Evolutionary conservation across 1,140 invertebrate genomes (phyloP).

Genomic region (Eupristina koningsbergeri): DNA sequence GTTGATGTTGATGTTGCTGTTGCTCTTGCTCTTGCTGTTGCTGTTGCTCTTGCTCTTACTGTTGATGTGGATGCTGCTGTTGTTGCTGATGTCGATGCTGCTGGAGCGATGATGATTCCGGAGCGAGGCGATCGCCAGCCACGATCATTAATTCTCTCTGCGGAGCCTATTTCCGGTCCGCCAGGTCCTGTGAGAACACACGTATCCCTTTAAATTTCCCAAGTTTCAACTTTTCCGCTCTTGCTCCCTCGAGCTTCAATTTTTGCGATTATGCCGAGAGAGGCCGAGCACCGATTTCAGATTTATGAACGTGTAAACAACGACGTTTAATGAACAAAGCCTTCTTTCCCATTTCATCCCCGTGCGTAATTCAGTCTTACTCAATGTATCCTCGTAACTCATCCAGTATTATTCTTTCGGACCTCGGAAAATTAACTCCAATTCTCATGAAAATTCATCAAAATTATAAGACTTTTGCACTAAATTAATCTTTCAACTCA

Average conservation of each 20-base stretch:
- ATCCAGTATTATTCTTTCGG: not conserved
- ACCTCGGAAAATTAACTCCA: not conserved
- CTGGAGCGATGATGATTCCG: slow-evolving; percentile 34
- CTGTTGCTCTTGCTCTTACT: not conserved
- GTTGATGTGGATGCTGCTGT: not conserved
- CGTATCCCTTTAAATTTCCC: slow-evolving; percentile 11
- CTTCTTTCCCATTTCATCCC: no score
- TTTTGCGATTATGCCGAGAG: not conserved
- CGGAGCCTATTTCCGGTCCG: slow-evolving; percentile 18
- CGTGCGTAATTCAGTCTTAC: not conserved
- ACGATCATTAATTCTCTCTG: slow-evolving; percentile 40
- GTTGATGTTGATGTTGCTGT: not conserved
- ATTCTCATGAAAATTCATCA: not conserved
- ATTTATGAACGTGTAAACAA: slow-evolving; percentile 8
- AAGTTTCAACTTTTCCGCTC: slow-evolving; percentile 11
- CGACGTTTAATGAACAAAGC: slow-evolving; percentile 7
- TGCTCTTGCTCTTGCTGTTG: not conserved
- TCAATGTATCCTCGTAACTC: not conserved
- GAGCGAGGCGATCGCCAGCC: slow-evolving; percentile 22
- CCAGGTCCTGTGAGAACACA: not conserved
- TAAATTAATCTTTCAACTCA: not conserved
- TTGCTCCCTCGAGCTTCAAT: not conserved
- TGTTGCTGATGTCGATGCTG: not conserved
- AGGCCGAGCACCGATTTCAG: not conserved
- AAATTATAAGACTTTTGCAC: not conserved